These are phyloP conservation scores for Tridacna crocea DNA, from an alignment of 2,888 invertebrate genomes.

Conservation along the genomic window DNA sequence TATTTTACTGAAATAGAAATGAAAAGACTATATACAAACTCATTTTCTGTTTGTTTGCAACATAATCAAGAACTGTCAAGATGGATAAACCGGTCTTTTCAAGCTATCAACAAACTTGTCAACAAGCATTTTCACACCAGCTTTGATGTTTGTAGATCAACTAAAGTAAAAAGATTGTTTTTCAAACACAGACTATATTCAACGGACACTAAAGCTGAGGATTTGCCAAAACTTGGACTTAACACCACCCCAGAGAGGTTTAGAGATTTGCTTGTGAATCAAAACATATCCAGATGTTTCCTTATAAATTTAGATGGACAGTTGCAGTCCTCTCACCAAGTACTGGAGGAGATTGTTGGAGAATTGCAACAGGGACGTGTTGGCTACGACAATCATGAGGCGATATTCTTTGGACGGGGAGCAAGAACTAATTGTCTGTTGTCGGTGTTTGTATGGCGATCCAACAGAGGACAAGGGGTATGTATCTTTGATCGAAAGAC, in stretches of 20 bases:
- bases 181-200: background rate
- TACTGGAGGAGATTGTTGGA: conserved; percentile 45
- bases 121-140: background rate
- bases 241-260: background rate
- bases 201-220: background rate
- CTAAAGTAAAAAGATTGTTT: background rate
- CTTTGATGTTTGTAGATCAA: background rate
- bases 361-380: conserved; percentile 31
- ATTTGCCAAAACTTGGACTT: background rate
- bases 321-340: conserved; percentile 52
- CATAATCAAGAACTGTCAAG: conserved; percentile 17
- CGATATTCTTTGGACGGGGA: conserved; percentile 70
- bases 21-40: conserved; percentile 1
- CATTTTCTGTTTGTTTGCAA: background rate
- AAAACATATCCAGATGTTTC: conserved; percentile 51
- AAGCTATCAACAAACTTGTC: too few species aligned
- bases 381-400: conserved; percentile 69
- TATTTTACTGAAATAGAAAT: conserved; percentile 9
- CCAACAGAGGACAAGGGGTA: conserved; percentile 75
- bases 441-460: conserved; percentile 74
- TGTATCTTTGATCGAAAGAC: background rate
- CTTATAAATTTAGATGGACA: conserved; percentile 37
- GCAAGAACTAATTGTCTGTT: conserved; percentile 65
- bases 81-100: background rate
- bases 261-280: background rate